Conservation (phyloP, 1,140 invertebrate species). For the Nebria ingens region DNA sequence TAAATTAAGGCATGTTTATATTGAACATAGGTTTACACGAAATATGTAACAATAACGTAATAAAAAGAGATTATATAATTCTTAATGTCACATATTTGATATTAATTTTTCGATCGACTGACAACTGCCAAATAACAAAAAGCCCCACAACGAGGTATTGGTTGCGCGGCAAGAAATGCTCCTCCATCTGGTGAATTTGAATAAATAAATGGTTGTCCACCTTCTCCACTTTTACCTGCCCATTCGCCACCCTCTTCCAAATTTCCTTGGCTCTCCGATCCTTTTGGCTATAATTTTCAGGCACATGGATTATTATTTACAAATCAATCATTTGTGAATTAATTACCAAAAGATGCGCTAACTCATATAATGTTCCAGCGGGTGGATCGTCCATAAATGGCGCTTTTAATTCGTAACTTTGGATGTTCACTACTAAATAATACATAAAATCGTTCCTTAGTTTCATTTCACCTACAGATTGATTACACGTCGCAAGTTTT, state of each 20-base stretch:
- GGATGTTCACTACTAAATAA: slow-evolving; percentile 36
- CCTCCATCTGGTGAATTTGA: slow-evolving; percentile 41
- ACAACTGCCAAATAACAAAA: slow-evolving; percentile 42
- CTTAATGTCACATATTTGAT: too few relatives aligned
- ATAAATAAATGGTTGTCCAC: slow-evolving; percentile 32
- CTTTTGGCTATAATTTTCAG: slow-evolving; percentile 1
- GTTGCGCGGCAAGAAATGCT: slow-evolving; percentile 38
- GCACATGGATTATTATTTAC: background rate
- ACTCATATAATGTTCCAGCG: slow-evolving; percentile 27
- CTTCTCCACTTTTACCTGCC: slow-evolving; percentile 16
- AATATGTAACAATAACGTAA: too few relatives aligned
- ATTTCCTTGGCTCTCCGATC: background rate
- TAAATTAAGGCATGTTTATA: too few relatives aligned
- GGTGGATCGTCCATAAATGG: slow-evolving; percentile 38
- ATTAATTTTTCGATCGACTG: slow-evolving; percentile 25
- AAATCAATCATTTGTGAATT: too few relatives aligned
- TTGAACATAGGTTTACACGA: too few relatives aligned
- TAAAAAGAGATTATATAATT: too few relatives aligned
- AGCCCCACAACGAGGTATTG: slow-evolving; percentile 39
- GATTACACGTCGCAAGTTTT: slow-evolving; percentile 33
- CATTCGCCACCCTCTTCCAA: slow-evolving; percentile 8
- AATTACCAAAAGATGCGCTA: slow-evolving; percentile 34
- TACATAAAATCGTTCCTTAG: slow-evolving; percentile 42
- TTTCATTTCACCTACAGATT: slow-evolving; percentile 36
- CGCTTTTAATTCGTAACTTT: slow-evolving; percentile 31